Percentiles rank a stretch among this genome's conserved stretches.
phyloP scores from a whole-genome alignment of 2,888 invertebrate species.

The Dichetophora obliterata region DNA sequence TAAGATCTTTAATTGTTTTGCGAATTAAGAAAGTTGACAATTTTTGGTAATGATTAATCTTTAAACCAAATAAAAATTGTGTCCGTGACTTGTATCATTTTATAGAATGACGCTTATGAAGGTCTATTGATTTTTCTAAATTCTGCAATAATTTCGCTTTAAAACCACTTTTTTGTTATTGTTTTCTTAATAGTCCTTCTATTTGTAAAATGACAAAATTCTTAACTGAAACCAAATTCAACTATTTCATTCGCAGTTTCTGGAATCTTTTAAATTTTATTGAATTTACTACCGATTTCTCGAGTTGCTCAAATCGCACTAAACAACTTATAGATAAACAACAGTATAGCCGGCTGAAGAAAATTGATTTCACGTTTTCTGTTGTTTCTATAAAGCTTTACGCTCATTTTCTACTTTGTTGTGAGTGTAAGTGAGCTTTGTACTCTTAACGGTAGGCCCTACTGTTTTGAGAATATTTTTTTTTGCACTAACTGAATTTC shows the following conservation, averaged over 20 bases:
- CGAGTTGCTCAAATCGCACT: conserved; percentile 25
- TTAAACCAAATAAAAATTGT: no score
- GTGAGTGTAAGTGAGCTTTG: background rate
- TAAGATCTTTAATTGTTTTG: background rate
- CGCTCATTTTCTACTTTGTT: background rate
- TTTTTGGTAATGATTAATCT: no score
- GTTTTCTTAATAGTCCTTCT: background rate
- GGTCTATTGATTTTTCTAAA: conserved; percentile 8
- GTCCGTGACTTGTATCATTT: background rate
- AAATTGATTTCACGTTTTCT: background rate
- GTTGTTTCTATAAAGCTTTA: background rate
- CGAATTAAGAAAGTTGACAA: background rate
- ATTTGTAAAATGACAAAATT: no score
- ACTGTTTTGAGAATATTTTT: background rate
- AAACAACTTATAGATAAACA: background rate
- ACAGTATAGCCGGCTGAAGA: background rate
- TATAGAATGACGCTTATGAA: background rate
- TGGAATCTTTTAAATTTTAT: background rate
- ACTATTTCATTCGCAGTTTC: no score
- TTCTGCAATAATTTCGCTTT: background rate
- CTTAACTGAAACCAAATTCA: no score
- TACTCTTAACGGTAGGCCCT: background rate
- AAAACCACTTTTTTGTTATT: background rate
- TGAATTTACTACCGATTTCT: conserved; percentile 25
- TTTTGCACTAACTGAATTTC: no score